Percentiles rank a stretch among this genome's conserved stretches.
These are phyloP conservation scores for Drosophila cognata DNA, from an alignment of 2,888 invertebrate species.

Conservation along the genomic window DNA sequence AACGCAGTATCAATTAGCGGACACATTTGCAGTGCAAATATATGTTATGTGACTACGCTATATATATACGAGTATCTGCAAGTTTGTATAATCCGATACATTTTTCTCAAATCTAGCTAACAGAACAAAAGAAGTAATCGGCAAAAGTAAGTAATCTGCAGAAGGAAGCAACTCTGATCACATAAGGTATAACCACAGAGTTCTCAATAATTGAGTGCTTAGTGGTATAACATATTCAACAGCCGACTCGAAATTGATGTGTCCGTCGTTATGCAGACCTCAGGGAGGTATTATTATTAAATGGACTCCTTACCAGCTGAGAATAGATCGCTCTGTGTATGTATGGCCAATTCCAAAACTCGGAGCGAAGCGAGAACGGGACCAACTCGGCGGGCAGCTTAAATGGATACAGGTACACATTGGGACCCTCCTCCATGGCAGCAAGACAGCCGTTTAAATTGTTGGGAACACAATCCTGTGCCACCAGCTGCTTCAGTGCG, in stretches of 20 bases:
- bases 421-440: constrained; percentile 90
- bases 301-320: constrained; percentile 39
- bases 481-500: constrained; percentile 91
- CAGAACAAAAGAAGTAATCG: too few relatives aligned
- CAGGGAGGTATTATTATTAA: neutral
- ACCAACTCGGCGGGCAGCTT: constrained; percentile 96
- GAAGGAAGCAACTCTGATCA: too few relatives aligned
- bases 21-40: neutral
- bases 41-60: too few relatives aligned
- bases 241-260: too few relatives aligned
- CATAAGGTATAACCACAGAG: too few relatives aligned
- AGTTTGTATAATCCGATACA: too few relatives aligned
- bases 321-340: constrained; percentile 95
- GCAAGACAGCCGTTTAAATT: constrained; percentile 94
- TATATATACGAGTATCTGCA: neutral
- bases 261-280: too few relatives aligned
- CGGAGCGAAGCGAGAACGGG: constrained; percentile 91
- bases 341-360: constrained; percentile 98
- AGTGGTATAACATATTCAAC: too few relatives aligned
- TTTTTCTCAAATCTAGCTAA: too few relatives aligned
- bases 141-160: too few relatives aligned
- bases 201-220: too few relatives aligned
- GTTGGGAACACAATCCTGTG: constrained; percentile 90
- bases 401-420: constrained; percentile 92
- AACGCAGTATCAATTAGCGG: neutral